These are phyloP conservation scores for Ditula angustiorana DNA, from an alignment of 2,888 invertebrate species.

Conservation along the genomic window DNA sequence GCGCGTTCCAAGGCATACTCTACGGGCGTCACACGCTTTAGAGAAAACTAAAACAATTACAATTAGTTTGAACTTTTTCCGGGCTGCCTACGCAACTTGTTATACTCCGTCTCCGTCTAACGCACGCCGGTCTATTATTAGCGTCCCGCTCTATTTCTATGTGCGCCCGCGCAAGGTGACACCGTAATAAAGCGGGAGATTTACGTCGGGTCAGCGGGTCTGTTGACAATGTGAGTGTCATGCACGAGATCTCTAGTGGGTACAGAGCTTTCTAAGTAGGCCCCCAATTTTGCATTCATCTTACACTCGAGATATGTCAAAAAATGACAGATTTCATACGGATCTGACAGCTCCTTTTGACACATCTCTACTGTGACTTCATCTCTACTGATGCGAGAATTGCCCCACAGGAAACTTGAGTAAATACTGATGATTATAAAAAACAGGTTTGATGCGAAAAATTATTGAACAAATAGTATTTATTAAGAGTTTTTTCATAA, in stretches of 20 bases:
- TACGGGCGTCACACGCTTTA: conserved; percentile 12
- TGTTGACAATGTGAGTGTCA: conserved; percentile 14
- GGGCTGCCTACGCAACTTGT: conserved; percentile 36
- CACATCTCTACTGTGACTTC: no score
- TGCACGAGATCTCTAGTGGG: neutral
- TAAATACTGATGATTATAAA: no score
- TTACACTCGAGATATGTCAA: no score
- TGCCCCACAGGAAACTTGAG: no score
- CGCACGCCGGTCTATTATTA: conserved; percentile 56
- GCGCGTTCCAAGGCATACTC: neutral
- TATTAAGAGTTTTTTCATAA: no score
- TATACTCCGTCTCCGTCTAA: conserved; percentile 45
- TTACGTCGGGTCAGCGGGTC: conserved; percentile 44
- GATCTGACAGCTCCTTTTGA: no score
- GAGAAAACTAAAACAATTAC: conserved; percentile 30
- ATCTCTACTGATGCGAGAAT: no score
- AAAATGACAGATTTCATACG: no score
- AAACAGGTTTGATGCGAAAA: no score
- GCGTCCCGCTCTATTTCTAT: conserved; percentile 64
- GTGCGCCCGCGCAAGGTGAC: conserved; percentile 58
- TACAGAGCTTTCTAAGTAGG: neutral
- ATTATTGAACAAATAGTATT: no score
- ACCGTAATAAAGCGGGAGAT: conserved; percentile 58
- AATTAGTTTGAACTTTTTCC: conserved; percentile 32
- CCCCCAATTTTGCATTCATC: no score